A percentile compares a stretch with the other conserved stretches of the same genome.
Evolutionary conservation across 23 tunicate species (phyloP).

Genomic region (Styela plicata): DNA sequence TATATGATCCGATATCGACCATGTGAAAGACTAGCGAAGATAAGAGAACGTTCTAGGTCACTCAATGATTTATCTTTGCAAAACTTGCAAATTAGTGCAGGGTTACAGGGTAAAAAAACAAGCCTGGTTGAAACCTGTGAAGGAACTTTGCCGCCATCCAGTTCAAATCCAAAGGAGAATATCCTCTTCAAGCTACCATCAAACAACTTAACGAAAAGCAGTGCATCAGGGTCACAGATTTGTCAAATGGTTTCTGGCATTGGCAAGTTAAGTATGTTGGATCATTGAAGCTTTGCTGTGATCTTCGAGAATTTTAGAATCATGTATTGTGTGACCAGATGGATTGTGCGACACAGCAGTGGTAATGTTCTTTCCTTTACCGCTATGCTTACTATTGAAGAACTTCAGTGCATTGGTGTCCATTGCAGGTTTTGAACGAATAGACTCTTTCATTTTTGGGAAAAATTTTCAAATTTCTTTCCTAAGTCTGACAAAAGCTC

Average conservation of each 20-base stretch:
- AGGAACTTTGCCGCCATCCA: not conserved
- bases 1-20: not conserved
- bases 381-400: too few species aligned
- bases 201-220: not conserved
- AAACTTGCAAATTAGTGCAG: not conserved
- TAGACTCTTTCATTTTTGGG: too few species aligned
- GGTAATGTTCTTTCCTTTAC: too few species aligned
- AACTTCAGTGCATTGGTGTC: too few species aligned
- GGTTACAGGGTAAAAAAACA: not conserved
- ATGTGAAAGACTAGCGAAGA: not conserved
- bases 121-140: not conserved
- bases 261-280: not conserved
- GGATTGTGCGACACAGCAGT: too few species aligned
- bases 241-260: not conserved
- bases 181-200: not conserved
- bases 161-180: not conserved
- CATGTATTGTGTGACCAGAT: too few species aligned
- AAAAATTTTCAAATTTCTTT: too few species aligned
- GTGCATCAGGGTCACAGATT: not conserved
- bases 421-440: too few species aligned
- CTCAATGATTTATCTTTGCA: not conserved
- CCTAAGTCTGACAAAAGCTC: too few species aligned
- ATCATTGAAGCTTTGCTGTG: too few species aligned
- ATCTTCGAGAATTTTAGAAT: too few species aligned
- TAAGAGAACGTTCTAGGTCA: slow-evolving; percentile 14